Base-by-base conservation (phyloP, 2,888 invertebrate genomes). In the Chromoteleia sp. region DNA sequence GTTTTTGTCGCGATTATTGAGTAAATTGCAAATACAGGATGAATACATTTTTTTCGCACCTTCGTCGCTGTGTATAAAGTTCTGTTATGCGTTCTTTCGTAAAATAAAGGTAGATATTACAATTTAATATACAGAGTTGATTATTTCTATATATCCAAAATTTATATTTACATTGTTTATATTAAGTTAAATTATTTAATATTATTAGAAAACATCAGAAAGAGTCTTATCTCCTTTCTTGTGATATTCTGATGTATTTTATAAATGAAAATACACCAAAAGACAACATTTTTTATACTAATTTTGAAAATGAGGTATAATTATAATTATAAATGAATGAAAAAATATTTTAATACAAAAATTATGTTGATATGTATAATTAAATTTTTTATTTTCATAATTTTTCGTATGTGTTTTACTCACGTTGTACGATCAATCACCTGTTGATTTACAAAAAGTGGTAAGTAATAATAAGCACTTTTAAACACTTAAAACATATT, bases 41-140 rank as follows among this genome's bases (percentile, higher is more conserved):
- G 77, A 82, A 84, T 85, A 80, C 83, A 83, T 83, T 84, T 75
- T 82, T 43, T 54, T 59, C 29, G 52, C 65, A 74, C 58, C 45
- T 45, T 82, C 83, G 80, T 73, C 73, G 73, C 67, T 84, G 83
- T 71, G 77, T 80, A 78, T 70, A 84, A 88, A 80, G 84, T 88
- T 87, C 84, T 80, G 85, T 86, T 86, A 84, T 86, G 88, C 85
- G 85, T 86, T 88, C 86, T 87, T 76, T 68, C 77, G 52, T 78
- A 78, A 74, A 71, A 83, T 77, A 78, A 81, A 81, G 8, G 41
- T 75, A 73, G 74, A 75, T 63, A 75, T 30, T 67, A 61, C 41
- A 74, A 73, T 74, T 82, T 81, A 65, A 21, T 0, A 30, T 19
- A 12, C 8, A 21, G n/a, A 14, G 14, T 52, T 52, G 7, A 21